These are phyloP conservation scores for Brachypteracias leptosomus DNA, from an alignment of 2,113 vertebrate species.

Conservation along the genomic window DNA sequence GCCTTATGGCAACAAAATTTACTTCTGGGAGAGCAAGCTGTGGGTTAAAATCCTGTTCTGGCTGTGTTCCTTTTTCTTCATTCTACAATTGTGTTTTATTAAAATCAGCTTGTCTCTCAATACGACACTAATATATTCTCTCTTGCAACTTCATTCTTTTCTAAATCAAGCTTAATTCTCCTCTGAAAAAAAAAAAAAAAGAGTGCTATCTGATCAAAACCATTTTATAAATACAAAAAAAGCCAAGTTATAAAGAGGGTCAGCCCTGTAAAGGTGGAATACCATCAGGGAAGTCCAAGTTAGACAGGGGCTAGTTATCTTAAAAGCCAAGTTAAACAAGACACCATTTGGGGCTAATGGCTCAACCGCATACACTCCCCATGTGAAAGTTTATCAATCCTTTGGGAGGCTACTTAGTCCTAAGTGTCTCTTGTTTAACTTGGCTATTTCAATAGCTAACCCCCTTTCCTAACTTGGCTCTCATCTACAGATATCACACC, in stretches of 20 bases:
- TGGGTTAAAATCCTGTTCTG: slow-evolving; percentile 55
- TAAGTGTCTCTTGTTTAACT: slow-evolving; percentile 68
- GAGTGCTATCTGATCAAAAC: slow-evolving; percentile 61
- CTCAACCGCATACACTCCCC: slow-evolving; percentile 20
- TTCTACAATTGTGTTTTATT: slow-evolving; percentile 53
- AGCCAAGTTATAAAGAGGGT: slow-evolving; percentile 36
- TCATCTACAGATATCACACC: slow-evolving; percentile 53
- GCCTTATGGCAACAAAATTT: slow-evolving; percentile 10
- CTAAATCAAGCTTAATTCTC: slow-evolving; percentile 26
- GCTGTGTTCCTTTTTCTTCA: background rate
- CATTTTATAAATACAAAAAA: slow-evolving; percentile 44
- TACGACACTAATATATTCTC: slow-evolving; percentile 33
- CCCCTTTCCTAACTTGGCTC: slow-evolving; percentile 53
- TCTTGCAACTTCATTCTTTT: slow-evolving; percentile 45
- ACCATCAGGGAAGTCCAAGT: slow-evolving; percentile 44
- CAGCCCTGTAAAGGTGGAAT: slow-evolving; percentile 58
- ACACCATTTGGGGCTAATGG: slow-evolving; percentile 54
- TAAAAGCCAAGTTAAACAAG: slow-evolving; percentile 68
- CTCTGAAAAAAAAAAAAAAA: background rate
- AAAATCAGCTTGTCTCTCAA: slow-evolving; percentile 56
- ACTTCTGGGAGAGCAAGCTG: slow-evolving; percentile 20
- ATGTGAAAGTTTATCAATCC: slow-evolving; percentile 67
- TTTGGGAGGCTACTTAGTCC: slow-evolving; percentile 58
- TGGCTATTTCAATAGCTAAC: slow-evolving; percentile 54
- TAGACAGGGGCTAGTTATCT: slow-evolving; percentile 55